Conservation (phyloP, 2,888 invertebrate species). For the Griposia aprilina region DNA sequence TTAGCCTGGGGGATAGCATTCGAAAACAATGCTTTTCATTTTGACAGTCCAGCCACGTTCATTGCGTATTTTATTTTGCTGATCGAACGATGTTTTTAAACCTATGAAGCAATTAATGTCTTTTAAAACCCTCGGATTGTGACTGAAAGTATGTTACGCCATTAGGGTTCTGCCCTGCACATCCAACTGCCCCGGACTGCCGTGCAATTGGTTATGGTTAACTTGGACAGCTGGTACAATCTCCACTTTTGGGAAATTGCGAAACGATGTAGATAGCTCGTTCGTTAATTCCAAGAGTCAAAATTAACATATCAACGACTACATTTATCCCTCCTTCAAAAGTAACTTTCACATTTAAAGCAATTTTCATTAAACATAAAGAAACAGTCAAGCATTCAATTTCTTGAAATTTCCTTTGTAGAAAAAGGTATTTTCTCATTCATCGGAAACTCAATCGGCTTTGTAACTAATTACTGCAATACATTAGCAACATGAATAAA, state of each 20-base stretch:
- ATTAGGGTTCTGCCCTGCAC: background rate
- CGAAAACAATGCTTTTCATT: too few relatives aligned
- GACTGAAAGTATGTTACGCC: background rate
- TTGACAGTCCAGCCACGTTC: too few relatives aligned
- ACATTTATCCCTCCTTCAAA: background rate
- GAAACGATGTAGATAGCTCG: background rate
- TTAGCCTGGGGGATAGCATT: too few relatives aligned
- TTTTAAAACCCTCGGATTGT: background rate
- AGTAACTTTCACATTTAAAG: constrained; percentile 26
- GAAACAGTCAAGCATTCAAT: constrained; percentile 43
- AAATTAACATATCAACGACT: constrained; percentile 1
- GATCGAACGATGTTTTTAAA: too few relatives aligned
- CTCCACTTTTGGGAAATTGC: background rate
- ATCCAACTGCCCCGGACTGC: background rate
- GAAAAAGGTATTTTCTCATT: constrained; percentile 57
- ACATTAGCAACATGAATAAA: constrained; percentile 42
- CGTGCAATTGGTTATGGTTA: too few relatives aligned
- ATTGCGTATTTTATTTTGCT: too few relatives aligned
- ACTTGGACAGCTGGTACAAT: background rate
- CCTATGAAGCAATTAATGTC: background rate
- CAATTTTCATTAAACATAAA: constrained; percentile 48
- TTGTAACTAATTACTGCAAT: constrained; percentile 59
- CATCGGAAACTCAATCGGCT: constrained; percentile 53
- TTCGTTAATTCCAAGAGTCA: background rate
- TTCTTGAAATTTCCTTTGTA: constrained; percentile 51